Conservation (phyloP, 1,140 invertebrate species). For the Macrotrachela quadricornifera region DNA sequence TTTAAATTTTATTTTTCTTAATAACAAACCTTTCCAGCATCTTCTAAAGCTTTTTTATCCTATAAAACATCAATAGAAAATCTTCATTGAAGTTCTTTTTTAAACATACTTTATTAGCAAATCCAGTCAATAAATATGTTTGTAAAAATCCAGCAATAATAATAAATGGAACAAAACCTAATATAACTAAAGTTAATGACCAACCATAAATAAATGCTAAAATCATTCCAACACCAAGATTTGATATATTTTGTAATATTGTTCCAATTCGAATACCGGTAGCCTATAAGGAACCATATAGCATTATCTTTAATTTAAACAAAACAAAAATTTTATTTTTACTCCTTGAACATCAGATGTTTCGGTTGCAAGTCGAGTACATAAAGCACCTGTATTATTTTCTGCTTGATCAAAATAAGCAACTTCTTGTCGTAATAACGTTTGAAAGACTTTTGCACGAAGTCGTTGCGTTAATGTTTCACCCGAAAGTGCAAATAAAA, state of each 20-base stretch:
- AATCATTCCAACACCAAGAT: slow-evolving; percentile 44
- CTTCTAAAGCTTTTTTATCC: slow-evolving; percentile 11
- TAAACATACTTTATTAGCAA: slow-evolving; percentile 20
- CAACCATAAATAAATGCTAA: slow-evolving; percentile 55
- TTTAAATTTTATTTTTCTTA: no score
- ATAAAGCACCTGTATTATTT: slow-evolving; percentile 51
- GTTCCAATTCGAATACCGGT: slow-evolving; percentile 3
- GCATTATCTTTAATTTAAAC: slow-evolving; percentile 46
- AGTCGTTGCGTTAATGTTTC: slow-evolving; percentile 46
- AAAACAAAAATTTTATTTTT: slow-evolving; percentile 40
- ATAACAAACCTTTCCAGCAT: slow-evolving; percentile 7
- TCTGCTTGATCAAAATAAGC: slow-evolving; percentile 59
- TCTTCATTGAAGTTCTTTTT: neutral
- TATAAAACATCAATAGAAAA: no score
- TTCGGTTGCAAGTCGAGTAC: slow-evolving; percentile 50
- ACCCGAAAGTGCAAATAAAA: slow-evolving; percentile 12
- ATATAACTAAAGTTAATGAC: slow-evolving; percentile 53
- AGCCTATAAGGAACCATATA: slow-evolving; percentile 19
- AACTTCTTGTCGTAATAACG: slow-evolving; percentile 64
- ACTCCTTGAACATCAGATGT: slow-evolving; percentile 58
- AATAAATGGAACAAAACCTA: slow-evolving; percentile 54
- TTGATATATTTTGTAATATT: slow-evolving; percentile 33
- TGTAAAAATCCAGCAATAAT: slow-evolving; percentile 49
- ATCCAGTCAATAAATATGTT: slow-evolving; percentile 41
- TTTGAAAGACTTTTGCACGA: slow-evolving; percentile 39